A percentile compares a stretch with the other conserved stretches of the same genome.
phyloP scores from a whole-genome alignment of 2,113 vertebrate species.

The Prochilodus magdalenae region DNA sequence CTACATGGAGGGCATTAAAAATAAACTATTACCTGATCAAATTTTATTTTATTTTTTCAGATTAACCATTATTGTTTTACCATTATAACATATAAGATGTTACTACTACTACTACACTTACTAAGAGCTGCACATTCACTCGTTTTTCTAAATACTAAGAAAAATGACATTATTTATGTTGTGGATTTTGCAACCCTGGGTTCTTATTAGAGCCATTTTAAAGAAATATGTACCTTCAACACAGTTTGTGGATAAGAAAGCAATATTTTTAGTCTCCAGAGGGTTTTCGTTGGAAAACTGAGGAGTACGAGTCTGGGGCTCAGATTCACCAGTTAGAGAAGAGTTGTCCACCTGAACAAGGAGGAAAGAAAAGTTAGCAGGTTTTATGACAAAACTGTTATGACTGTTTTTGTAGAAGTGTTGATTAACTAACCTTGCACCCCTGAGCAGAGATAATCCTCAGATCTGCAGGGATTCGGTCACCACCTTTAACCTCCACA shows the following conservation, averaged over 20 bases:
- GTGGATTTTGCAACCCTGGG: too few relatives aligned
- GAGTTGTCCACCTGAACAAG: constrained; percentile 91
- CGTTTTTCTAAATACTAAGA: too few relatives aligned
- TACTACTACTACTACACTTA: too few relatives aligned
- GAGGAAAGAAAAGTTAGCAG: too few relatives aligned
- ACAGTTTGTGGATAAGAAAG: constrained; percentile 95
- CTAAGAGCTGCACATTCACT: too few relatives aligned
- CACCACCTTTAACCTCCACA: constrained; percentile 95
- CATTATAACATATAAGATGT: too few relatives aligned
- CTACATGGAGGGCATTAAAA: too few relatives aligned
- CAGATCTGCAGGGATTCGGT: constrained; percentile 93
- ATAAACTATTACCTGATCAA: too few relatives aligned
- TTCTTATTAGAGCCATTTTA: too few relatives aligned
- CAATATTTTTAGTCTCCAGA: constrained; percentile 91
- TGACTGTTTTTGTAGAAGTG: neutral
- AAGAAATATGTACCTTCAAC: constrained; percentile 83
- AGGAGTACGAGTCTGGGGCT: constrained; percentile 89
- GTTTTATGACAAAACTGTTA: neutral
- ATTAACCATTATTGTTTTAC: too few relatives aligned
- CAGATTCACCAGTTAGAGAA: constrained; percentile 94
- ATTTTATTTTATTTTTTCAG: too few relatives aligned
- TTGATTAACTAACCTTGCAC: constrained; percentile 86
- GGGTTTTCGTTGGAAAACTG: constrained; percentile 94
- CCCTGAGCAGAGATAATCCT: constrained; percentile 88
- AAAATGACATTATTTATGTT: too few relatives aligned